Evolutionary conservation across 2,113 vertebrate genomes (phyloP), one percentile per base, ranked within the genome.

Genomic region (Lampris incognitus): DNA sequence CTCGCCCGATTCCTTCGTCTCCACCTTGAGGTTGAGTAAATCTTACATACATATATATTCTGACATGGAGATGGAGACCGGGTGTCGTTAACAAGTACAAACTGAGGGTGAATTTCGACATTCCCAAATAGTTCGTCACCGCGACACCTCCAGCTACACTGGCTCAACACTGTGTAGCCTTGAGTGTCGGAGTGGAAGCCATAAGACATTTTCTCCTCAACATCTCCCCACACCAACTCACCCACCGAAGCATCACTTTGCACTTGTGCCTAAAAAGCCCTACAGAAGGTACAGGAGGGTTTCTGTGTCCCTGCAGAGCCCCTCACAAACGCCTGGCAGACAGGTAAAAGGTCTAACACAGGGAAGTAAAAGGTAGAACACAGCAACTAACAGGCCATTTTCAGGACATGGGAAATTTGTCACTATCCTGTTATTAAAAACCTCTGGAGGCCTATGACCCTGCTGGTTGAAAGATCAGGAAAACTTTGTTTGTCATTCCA

Each of bases 351-450:
- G 66, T 79, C 76, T 74, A 70, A 81, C 74, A 24, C 52, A 72
- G 67, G 0, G 24, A 24, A 0, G 24, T 24, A 24, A 24, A 63
- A 63, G 67, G 67, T 64, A 50, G 11, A 66, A 68, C 24, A 69
- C 58, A 84, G 66, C 73, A 88, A 89, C 76, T 82, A 87, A 87
- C 88, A 87, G 83, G 77, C 61, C 41, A 68, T 84, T 90, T 89
- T 90, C 69, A 87, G 85, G 77, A 87, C 74, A 71, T 69, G 60
- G 69, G 80, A 83, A 85, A 84, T 85, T 76, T 79, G 64, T 77
- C 83, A 52, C 74, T 81, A 60, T 84, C 87, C 87, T 63, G 88
- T 90, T 90, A 90, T 89, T 87, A 86, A 91, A 75, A 52, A 39
- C 72, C 68, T 83, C 69, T 61, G 66, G 81, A 79, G 87, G 62